Percentiles rank a stretch among this genome's conserved stretches.
Evolutionary conservation across 2,113 vertebrate genomes (phyloP).

Genomic region (Dromiciops gliroides): DNA sequence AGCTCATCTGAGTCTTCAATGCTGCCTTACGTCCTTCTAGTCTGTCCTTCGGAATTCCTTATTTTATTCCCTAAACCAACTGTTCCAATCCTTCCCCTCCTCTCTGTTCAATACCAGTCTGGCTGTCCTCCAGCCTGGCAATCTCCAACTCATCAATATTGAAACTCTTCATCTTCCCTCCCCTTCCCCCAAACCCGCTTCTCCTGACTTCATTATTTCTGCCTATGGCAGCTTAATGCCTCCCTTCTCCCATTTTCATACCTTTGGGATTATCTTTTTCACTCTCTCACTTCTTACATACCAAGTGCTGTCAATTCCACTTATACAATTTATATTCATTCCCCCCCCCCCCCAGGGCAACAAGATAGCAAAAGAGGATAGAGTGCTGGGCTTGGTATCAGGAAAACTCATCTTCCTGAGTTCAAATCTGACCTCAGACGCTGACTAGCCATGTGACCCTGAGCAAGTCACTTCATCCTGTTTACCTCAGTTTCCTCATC

Average conservation of each 20-base stretch:
- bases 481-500: neutral
- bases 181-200: neutral
- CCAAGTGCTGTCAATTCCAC: neutral
- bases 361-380: neutral
- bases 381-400: neutral
- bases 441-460: neutral
- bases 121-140: neutral
- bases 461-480: neutral
- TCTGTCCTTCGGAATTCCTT: neutral
- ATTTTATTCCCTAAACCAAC: neutral
- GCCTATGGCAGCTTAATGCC: neutral
- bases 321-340: neutral
- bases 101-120: neutral
- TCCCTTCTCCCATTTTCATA: neutral
- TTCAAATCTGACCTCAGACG: neutral
- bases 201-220: neutral
- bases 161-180: neutral
- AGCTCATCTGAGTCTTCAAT: neutral
- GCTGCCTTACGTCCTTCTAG: too few species aligned
- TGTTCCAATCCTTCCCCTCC: neutral
- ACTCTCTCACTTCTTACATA: neutral
- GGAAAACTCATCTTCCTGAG: neutral
- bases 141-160: neutral
- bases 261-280: neutral
- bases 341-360: neutral